Evolutionary conservation across 2,888 invertebrate genomes (phyloP).

Genomic region (Eupithecia abbreviata): DNA sequence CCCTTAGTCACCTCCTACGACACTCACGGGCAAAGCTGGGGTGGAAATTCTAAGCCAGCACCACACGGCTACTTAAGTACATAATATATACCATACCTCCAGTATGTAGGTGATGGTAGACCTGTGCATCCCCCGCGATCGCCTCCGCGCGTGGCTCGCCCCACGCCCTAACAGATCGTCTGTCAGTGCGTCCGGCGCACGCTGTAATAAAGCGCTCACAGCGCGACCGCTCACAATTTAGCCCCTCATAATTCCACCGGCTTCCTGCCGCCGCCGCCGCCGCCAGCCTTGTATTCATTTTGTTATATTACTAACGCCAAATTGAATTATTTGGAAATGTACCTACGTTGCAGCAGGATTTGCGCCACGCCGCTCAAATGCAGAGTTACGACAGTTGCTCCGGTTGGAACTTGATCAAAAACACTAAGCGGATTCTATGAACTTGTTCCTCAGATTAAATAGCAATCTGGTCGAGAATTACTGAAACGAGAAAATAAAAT

Average conservation of each 20-base stretch:
- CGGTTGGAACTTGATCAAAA: slow-evolving; percentile 23
- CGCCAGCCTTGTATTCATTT: slow-evolving; percentile 48
- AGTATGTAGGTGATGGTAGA: background rate
- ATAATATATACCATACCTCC: background rate
- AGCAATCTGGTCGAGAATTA: background rate
- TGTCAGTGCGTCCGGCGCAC: slow-evolving; percentile 59
- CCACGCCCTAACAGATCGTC: slow-evolving; percentile 58
- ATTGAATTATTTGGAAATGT: slow-evolving; percentile 53
- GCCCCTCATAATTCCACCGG: slow-evolving; percentile 57
- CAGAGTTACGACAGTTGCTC: slow-evolving; percentile 30
- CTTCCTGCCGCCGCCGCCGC: slow-evolving; percentile 41
- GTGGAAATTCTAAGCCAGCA: too few species aligned
- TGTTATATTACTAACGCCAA: slow-evolving; percentile 52
- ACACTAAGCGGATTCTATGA: slow-evolving; percentile 16
- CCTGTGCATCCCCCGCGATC: background rate
- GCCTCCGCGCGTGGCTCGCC: slow-evolving; percentile 29
- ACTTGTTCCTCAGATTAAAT: slow-evolving; percentile 1
- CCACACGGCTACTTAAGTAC: too few species aligned
- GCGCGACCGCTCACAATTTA: slow-evolving; percentile 60
- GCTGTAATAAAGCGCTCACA: slow-evolving; percentile 64
- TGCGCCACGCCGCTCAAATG: slow-evolving; percentile 32
- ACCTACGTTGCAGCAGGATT: slow-evolving; percentile 36
- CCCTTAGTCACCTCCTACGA: too few species aligned
- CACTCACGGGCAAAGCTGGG: too few species aligned
- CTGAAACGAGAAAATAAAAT: background rate